Evolutionary conservation across 2,888 invertebrate genomes (phyloP), one percentile per base, ranked within the genome.

Genomic region (Parelbella ahira): DNA sequence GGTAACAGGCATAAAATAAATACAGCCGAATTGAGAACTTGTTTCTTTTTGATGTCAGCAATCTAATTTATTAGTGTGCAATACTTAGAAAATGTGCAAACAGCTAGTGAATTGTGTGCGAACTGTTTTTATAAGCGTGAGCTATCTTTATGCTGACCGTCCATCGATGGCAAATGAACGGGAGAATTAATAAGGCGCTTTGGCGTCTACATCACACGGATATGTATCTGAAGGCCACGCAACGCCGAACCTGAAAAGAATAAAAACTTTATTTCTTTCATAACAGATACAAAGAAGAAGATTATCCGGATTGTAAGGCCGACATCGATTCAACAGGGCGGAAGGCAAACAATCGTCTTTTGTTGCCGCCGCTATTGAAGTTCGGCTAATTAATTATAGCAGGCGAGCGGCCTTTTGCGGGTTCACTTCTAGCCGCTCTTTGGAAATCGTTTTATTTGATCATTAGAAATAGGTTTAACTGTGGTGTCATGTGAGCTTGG

Each of bases 311-410:
- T 74, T 78, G 74, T 72, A 73, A 71, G 72, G 67, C 71, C 68
- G 68, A 69, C 78, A 76, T 78, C 70, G 79, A 75, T 76, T 78
- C 78, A 74, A 62, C 68, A 70, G 71, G 65, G 70, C 58, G 73
- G 73, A 76, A 72, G 68, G 77, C 76, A 80, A 82, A 83, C 82
- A 81, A 83, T 82, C 71, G 74, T 81, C 79, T 78, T 83, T 83
- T 83, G 82, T 69, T 68, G 62, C 68, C 60, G 59, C 59, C 61
- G 63, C 81, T 67, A 80, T 82, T 81, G 74, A 81, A 79, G 72
- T 71, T 72, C 54, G 58, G 72, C 72, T 78, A 80, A 84, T 83
- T 84, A 83, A 83, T 83, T 82, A 82, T 65, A 67, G 61, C 53
- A 53, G 45, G 39, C 63, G 65, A 67, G 66, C 72, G 74, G 69